Base-by-base conservation (phyloP, 2,113 vertebrate species). In the Cyanistes caeruleus region DNA sequence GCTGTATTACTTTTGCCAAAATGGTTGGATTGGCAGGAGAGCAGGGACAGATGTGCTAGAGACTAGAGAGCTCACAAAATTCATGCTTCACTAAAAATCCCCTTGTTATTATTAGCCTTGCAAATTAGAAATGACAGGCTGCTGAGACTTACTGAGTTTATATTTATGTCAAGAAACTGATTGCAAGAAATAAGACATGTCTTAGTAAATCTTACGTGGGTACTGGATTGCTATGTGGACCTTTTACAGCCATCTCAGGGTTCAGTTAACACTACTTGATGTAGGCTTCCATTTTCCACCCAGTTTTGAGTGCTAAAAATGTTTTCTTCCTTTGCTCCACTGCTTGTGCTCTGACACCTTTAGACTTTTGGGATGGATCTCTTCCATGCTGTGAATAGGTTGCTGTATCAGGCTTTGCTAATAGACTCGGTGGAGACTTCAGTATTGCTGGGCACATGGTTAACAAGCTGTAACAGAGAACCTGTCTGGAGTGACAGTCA, bases 121-220 rank as follows among this genome's bases (percentile, higher is more conserved):
- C 90, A 96, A 93, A 97, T 96, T 88, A 78, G 95, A 84, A 87
- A 70, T 90, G 90, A 92, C 95, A 93, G 79, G 59, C 82, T 95
- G 79, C 79, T 35, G 90, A 91, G 64, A 20, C 76, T 94, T 90
- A 90, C 63, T 74, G 59, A 65, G 67, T 90, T 96, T 96, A 55
- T 95, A 93, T 91, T 96, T 95, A 48, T 88, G 77, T 93, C 79
- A 94, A 88, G 85, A 95, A 97, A 92, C 75, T 80, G 78, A 94
- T 83, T 63, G 90, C 63, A 83, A 81, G 92, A 88, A 95, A 43
- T 97, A 87, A 86, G 63, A 90, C 21, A 46, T 51, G n/a, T 79
- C 69, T 77, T 82, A 87, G 77, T 35, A 89, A 91, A 86, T 90
- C 60, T 86, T 86, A 49, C 39, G 46, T 0, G 8, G 19, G 5